These are phyloP conservation scores for Vesta saturnalis DNA, from an alignment of 2,888 invertebrate genomes.

Conservation along the genomic window DNA sequence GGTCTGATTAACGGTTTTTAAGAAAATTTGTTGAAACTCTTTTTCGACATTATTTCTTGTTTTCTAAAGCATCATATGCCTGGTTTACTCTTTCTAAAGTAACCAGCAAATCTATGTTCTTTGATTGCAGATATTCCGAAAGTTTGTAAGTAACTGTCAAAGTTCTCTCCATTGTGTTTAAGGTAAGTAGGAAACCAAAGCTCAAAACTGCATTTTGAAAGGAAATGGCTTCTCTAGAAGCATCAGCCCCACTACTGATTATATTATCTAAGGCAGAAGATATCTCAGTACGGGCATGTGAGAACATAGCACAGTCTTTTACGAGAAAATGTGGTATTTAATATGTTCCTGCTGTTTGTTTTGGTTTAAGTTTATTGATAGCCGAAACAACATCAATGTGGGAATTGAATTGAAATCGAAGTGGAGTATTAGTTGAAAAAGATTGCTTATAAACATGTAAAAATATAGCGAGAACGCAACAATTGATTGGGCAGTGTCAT, in stretches of 20 bases:
- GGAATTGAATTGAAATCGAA: no score
- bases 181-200: not conserved
- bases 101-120: not conserved
- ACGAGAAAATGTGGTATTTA: no score
- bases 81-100: not conserved
- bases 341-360: no score
- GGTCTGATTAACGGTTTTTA: not conserved
- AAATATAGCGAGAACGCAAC: no score
- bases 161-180: not conserved
- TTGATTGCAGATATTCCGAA: not conserved
- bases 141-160: not conserved
- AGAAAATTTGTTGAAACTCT: not conserved
- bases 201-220: not conserved
- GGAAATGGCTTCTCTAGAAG: not conserved
- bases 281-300: not conserved
- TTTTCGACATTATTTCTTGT: not conserved
- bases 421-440: no score
- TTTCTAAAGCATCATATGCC: not conserved
- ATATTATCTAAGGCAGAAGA: not conserved
- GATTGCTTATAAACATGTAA: no score
- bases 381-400: no score
- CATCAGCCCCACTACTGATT: not conserved
- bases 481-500: no score
- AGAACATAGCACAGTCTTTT: not conserved
- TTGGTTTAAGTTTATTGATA: no score